phyloP scores from a whole-genome alignment of 2,797 vertebrate genomes.

The Heterohyrax brucei region DNA sequence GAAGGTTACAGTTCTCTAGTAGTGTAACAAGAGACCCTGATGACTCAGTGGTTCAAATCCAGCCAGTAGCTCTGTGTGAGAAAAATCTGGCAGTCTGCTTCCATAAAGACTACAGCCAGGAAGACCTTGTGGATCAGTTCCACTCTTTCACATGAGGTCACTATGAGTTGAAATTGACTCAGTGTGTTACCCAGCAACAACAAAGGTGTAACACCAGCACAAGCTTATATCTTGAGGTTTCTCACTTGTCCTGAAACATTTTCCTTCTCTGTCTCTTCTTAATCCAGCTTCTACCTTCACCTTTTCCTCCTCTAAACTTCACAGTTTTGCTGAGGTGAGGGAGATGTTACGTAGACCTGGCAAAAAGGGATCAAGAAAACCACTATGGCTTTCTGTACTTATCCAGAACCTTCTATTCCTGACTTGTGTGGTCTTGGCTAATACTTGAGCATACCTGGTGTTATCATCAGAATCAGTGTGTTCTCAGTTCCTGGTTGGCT shows the following conservation, averaged over 20 bases:
- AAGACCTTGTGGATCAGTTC: not conserved
- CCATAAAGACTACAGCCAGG: not conserved
- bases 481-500: constrained; percentile 48
- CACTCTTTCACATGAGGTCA: not conserved
- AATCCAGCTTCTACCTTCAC: not conserved
- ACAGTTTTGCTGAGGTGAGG: too few species aligned
- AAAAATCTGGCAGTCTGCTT: not conserved
- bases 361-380: not conserved
- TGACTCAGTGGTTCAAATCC: not conserved
- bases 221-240: not conserved
- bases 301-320: not conserved
- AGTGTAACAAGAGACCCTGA: not conserved
- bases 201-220: not conserved
- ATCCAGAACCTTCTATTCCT: not conserved
- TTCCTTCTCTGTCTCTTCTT: not conserved
- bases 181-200: not conserved
- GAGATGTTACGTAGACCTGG: not conserved
- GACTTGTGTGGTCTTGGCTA: not conserved
- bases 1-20: not conserved
- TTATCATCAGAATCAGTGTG: not conserved
- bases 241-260: not conserved
- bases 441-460: not conserved
- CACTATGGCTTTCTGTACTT: not conserved
- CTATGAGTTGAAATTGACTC: not conserved
- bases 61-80: not conserved